Percentiles rank a stretch among this genome's conserved stretches.
Evolutionary conservation across 2,113 vertebrate species (phyloP).

Genomic region (Gracilinanus agilis): DNA sequence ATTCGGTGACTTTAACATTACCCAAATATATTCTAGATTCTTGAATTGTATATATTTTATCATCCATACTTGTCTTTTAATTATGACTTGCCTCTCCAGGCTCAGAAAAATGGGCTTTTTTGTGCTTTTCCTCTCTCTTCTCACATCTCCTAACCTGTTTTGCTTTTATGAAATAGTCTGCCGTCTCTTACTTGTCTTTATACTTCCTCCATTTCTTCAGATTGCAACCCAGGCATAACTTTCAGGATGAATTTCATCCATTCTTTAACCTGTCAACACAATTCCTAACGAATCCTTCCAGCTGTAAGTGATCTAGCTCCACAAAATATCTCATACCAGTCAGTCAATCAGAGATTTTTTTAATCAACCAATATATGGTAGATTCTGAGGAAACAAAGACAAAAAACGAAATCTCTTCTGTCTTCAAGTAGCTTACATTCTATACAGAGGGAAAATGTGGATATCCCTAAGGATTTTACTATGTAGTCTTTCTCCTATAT

Average conservation of each 20-base stretch:
- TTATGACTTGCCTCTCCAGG: neutral
- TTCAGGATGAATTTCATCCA: neutral
- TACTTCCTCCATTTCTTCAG: neutral
- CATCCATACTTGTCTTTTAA: neutral
- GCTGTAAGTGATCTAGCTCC: neutral
- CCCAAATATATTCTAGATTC: neutral
- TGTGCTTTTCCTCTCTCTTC: neutral
- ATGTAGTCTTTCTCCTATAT: neutral
- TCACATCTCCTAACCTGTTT: neutral
- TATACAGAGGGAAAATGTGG: neutral
- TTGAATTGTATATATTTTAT: constrained; percentile 5
- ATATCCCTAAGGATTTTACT: neutral
- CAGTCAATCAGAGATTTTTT: neutral
- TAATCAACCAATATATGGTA: neutral
- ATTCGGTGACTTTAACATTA: neutral
- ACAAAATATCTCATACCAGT: neutral
- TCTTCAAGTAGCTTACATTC: neutral
- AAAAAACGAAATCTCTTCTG: neutral
- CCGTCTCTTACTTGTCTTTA: neutral
- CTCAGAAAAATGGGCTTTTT: neutral
- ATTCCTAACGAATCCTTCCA: neutral
- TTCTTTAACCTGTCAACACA: neutral
- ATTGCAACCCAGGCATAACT: neutral
- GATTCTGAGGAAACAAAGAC: neutral
- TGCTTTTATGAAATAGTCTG: neutral